Percentiles rank a stretch among this genome's conserved stretches.
These are phyloP conservation scores for Dryas iulia DNA, from an alignment of 1,140 invertebrate species.

Conservation along the genomic window DNA sequence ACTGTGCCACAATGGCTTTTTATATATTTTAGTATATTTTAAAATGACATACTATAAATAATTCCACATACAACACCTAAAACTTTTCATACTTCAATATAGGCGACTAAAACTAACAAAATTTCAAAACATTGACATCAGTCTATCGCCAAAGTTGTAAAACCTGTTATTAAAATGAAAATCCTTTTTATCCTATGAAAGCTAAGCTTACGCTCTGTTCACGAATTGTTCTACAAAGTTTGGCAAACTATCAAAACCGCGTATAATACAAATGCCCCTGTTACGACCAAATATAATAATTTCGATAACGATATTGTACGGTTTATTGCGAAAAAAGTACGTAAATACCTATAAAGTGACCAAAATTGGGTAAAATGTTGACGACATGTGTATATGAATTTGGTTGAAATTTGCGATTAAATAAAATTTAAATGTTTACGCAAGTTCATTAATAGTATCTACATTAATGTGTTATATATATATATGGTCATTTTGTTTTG, in stretches of 20 bases:
- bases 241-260: constrained; percentile 1
- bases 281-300: not conserved
- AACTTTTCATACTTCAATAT: not conserved
- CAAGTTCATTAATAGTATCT: no score
- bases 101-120: not conserved
- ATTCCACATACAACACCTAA: not conserved
- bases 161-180: not conserved
- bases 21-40: no score
- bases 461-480: no score
- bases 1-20: no score
- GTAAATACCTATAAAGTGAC: not conserved
- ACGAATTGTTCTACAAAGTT: not conserved
- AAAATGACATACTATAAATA: not conserved
- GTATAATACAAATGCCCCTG: not conserved
- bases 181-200: not conserved
- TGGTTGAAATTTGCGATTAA: no score
- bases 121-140: not conserved
- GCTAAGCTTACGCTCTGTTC: not conserved
- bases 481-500: no score
- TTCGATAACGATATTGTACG: not conserved
- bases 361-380: no score
- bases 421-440: no score
- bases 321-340: not conserved
- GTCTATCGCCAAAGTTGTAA: not conserved
- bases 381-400: no score